Percentiles rank a stretch among this genome's conserved stretches.
phyloP scores from a whole-genome alignment of 2,797 vertebrate species.

The Clamator glandarius region DNA sequence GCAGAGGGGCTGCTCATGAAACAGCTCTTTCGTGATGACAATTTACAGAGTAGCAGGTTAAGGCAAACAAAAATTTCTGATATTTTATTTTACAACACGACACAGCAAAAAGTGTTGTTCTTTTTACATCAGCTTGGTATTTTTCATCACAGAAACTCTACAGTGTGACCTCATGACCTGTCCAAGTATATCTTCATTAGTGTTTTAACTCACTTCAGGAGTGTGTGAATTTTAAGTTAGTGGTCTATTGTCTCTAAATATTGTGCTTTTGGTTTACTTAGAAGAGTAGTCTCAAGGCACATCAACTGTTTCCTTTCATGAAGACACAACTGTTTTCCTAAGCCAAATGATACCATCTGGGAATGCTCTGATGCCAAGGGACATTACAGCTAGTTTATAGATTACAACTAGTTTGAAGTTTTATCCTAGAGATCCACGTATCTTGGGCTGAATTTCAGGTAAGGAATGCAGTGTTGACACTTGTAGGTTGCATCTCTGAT shows the following conservation, averaged over 20 bases:
- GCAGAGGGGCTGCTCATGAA: neutral
- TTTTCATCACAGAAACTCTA: neutral
- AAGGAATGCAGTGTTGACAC: neutral
- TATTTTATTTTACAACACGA: neutral
- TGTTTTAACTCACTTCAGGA: neutral
- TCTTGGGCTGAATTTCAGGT: neutral
- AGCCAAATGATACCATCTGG: neutral
- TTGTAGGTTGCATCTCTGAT: neutral
- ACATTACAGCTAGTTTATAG: neutral
- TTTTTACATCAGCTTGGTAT: neutral
- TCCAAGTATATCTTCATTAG: neutral
- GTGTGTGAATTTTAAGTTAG: neutral
- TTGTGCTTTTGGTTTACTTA: neutral
- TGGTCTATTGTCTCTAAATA: neutral
- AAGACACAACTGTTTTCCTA: conserved; percentile 25
- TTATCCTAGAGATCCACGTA: neutral
- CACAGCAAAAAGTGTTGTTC: neutral
- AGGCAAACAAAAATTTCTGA: neutral
- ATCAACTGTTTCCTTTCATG: neutral
- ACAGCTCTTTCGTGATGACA: neutral
- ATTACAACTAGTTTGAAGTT: neutral
- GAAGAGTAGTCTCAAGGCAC: neutral
- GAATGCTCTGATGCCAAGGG: neutral
- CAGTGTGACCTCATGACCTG: neutral
- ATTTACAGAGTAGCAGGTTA: neutral